Evolutionary conservation across 1,140 invertebrate genomes (phyloP), one percentile per base, ranked within the genome.

Genomic region (Eriocheir sinensis): DNA sequence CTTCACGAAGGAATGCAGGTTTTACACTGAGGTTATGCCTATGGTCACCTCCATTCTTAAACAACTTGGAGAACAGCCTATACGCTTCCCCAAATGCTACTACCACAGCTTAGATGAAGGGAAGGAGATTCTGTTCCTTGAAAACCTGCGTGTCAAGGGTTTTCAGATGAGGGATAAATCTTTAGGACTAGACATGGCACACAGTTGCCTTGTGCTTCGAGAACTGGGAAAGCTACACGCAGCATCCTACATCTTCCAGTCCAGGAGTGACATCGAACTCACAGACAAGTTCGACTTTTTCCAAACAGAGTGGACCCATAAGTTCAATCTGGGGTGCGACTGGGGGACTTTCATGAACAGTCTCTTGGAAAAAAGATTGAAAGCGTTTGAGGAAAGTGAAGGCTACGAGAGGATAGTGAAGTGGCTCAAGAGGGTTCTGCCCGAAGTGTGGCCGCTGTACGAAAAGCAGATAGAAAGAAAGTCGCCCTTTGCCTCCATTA

Each of bases 301-400:
- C n/a, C 32, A 94, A 72, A 94, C 60, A 34, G 93, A 94, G 12
- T 94, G 93, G 93, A 94, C 93, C 8, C 44, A 48, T 34, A 72
- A 90, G n/a, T 94, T 90, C 38, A 94, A 94, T 32, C 4, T 94
- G 3, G 93, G 93, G 2, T 89, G 86, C 12, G 72, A 89, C 60
- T 94, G 60, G 27, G 85, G 36, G 32, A 32, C 27, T 27, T 94
- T 94, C 30, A n/a, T 94, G 0, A 27, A 32, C 4, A 30, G 48
- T 48, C 53, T 72, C 40, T 34, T 94, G 9, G 38, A 94, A 12
- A 32, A 17, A 15, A 40, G 12, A 21, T n/a, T 89, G 0, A 60
- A 34, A 0, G 90, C 90, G 93, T 94, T 94, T 60, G 88, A 94
- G 86, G 90, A 94, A 40, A 89, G 89, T 8, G 93, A 88, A n/a